Evolutionary conservation across 64 coral and sea anemone genomes (phyloP), one percentile per base, ranked within the genome.

Genomic region (Platygyra sinensis): DNA sequence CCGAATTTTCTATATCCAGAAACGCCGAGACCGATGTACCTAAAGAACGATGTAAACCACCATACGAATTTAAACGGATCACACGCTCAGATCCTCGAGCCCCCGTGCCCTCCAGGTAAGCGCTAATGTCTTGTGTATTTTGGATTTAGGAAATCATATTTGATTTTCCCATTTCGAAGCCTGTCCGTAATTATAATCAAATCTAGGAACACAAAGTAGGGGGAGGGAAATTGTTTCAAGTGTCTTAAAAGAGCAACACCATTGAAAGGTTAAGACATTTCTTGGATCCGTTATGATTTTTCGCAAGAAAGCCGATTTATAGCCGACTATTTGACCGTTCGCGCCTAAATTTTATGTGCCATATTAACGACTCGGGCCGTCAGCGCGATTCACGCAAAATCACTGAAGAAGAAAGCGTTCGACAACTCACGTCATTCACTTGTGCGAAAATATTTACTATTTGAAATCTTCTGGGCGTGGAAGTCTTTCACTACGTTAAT

Each of bases 221-320:
- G 95, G 95, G 95, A 97, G 95, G 95, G 95, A 97, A 97, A 97
- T 97, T 97, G 95, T 82, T 82, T 97, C 95, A 97, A 97, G 95
- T 97, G 91, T 89, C 72, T 94, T 91, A 97, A 97, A 91, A 97
- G 95, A 97, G 92, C 88, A 97, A 89, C 91, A 87, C 90, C 89
- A 97, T 97, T 94, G 95, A 97, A 97, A 97, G 95, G 95, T 97
- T 97, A 97, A 97, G 95, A 82, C 95, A 97, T 97, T 94, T 92
- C 95, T 91, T 82, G 72, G 79, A 86, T 94, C 88, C 88, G 91
- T 96, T 91, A 93, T 87, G 79, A 84, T 88, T 89, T 92, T 93
- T 94, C 89, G 78, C 76, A 76, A 73, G 93, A 76, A 79, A 59
- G 79, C 76, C 59, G 87, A 86, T 83, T 93, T 52, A 79, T 78